These are phyloP conservation scores for Drosophila lacicola DNA, from an alignment of 2,888 invertebrate genomes.

Conservation along the genomic window DNA sequence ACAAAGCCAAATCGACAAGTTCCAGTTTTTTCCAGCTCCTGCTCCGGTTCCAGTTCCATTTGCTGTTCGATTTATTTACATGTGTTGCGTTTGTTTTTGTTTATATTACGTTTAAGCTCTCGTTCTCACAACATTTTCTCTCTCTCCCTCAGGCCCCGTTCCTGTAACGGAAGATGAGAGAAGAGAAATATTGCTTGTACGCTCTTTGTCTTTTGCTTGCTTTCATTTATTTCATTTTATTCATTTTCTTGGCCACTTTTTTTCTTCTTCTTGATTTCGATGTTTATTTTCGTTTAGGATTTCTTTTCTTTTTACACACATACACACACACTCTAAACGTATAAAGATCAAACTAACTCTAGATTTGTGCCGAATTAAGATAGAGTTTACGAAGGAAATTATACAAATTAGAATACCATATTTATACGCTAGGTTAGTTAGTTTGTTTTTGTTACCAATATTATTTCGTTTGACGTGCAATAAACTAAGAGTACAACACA, in stretches of 20 bases:
- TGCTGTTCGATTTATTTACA: conserved; percentile 24
- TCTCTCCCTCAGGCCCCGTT: conserved; percentile 48
- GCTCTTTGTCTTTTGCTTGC: conserved; percentile 43
- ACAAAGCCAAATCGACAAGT: conserved; percentile 17
- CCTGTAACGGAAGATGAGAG: conserved; percentile 82
- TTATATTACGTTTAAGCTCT: conserved; percentile 24
- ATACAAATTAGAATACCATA: conserved; percentile 8
- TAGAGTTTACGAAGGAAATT: conserved; percentile 22
- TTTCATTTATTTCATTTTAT: conserved; percentile 29
- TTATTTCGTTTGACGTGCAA: conserved; percentile 1
- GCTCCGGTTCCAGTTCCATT: conserved; percentile 42
- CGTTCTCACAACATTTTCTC: conserved; percentile 33
- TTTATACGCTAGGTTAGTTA: background rate
- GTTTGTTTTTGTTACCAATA: background rate
- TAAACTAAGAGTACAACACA: conserved; percentile 1
- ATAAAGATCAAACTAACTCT: conserved; percentile 32
- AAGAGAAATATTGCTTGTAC: conserved; percentile 77
- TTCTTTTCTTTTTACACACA: conserved; percentile 32
- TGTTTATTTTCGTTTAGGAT: conserved; percentile 4
- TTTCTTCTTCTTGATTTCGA: conserved; percentile 3
- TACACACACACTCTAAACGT: conserved; percentile 39
- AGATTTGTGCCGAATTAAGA: conserved; percentile 12
- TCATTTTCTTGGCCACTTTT: conserved; percentile 21
- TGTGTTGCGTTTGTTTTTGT: conserved; percentile 24
- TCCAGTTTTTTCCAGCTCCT: conserved; percentile 48